phyloP scores from a whole-genome alignment of 2,113 vertebrate species.

The Equus quagga region DNA sequence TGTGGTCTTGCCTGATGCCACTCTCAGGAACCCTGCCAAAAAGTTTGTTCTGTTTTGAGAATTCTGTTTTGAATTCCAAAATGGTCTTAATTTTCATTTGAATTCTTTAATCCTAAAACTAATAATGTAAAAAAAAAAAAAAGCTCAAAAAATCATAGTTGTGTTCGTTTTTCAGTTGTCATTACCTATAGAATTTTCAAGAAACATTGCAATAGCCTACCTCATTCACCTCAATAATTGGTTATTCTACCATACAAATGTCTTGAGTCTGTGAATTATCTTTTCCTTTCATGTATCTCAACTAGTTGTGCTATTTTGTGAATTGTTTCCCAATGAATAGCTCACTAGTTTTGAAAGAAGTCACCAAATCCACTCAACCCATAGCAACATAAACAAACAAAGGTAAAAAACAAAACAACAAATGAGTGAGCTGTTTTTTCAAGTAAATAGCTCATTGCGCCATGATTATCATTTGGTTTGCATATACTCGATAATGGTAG shows the following conservation, averaged over 20 bases:
- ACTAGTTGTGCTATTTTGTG: not conserved
- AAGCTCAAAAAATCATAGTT: not conserved
- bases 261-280: not conserved
- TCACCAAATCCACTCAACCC: not conserved
- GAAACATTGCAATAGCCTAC: not conserved
- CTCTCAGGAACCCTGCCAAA: not conserved
- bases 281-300: not conserved
- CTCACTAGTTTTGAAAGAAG: not conserved
- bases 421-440: not conserved
- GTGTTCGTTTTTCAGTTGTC: not conserved
- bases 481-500: not conserved
- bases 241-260: not conserved
- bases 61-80: slow-evolving; percentile 11
- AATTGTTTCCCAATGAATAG: not conserved
- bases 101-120: not conserved
- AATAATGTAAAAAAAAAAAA: not conserved
- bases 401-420: not conserved
- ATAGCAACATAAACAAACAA: not conserved
- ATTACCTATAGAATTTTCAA: not conserved
- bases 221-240: not conserved
- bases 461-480: not conserved
- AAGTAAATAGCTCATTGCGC: not conserved
- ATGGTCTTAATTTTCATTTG: not conserved
- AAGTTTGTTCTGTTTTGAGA: not conserved
- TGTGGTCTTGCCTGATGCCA: not conserved